Conservation (phyloP, 2,888 invertebrate genomes). For the Petrolisthes manimaculis region DNA sequence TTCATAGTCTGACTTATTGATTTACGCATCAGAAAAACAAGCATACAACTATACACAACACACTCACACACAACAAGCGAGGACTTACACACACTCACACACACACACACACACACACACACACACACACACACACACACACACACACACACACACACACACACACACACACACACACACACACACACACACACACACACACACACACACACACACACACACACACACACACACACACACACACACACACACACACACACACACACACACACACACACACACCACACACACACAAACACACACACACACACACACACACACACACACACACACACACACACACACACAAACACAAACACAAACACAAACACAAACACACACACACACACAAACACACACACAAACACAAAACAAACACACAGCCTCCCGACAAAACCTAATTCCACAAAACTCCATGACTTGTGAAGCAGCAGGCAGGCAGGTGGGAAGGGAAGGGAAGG, state of each 20-base stretch:
- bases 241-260: conserved; percentile 6
- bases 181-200: not conserved
- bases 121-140: not conserved
- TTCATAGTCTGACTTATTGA: too few species aligned
- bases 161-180: not conserved
- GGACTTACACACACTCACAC: not conserved
- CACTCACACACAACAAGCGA: too few species aligned
- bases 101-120: not conserved
- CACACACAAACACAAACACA: too few species aligned
- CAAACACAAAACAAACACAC: not conserved
- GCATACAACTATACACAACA: not conserved
- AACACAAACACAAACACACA: too few species aligned
- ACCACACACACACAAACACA: not conserved
- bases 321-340: not conserved
- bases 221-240: not conserved
- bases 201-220: not conserved
- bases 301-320: not conserved
- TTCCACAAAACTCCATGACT: not conserved
- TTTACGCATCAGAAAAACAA: too few species aligned
- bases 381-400: not conserved
- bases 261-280: not conserved
- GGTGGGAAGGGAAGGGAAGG: not conserved
- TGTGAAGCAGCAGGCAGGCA: not conserved
- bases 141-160: not conserved
- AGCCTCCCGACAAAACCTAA: not conserved